Evolutionary conservation across 2,888 invertebrate species (phyloP), one percentile per base, ranked within the genome.

Genomic region (Drosophila differens): DNA sequence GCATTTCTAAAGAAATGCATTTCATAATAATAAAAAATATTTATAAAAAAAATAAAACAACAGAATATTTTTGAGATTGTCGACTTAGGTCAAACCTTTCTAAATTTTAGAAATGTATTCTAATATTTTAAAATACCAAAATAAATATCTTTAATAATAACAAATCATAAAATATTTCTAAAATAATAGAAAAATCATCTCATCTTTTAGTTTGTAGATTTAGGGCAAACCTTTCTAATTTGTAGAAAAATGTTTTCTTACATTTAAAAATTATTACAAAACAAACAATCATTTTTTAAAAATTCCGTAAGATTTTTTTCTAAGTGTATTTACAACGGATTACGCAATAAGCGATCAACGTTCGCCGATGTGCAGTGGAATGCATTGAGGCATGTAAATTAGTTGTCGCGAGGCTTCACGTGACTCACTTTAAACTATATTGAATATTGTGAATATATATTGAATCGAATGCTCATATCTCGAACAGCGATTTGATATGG

Each of bases 321-420:
- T 9, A 16, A 16, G 47, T 47, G 47, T 47, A 25, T 22, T 16
- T 16, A 25, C 25, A 16, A 62, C 47, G 30, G 60, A 52, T 71
- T 66, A 47, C 62, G 30, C 30, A 51, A 76, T 80, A 74, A 66
- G 35, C 41, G 35, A 49, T 41, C 57, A 59, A 70, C 54, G 35
- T 10, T 78, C 70, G 67, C 60, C 70, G 63, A 79, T 57, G 78
- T 81, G 75, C 79, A 87, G 72, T 76, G 76, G 75, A 82, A 82
- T 85, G 85, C 85, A 85, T 75, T 88, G 82, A 67, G 83, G 67
- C 82, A 82, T 81, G 83, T 88, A 82, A 86, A 86, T 80, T 71
- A 73, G 69, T 67, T 59, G 80, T 28, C 80, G 65, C 74, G 68
- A 67, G 64, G 79, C 79, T 85, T 83, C 88, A 87, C 85, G 85